Base-by-base conservation (phyloP, 2,888 invertebrate genomes). In the Girardia tigrina region DNA sequence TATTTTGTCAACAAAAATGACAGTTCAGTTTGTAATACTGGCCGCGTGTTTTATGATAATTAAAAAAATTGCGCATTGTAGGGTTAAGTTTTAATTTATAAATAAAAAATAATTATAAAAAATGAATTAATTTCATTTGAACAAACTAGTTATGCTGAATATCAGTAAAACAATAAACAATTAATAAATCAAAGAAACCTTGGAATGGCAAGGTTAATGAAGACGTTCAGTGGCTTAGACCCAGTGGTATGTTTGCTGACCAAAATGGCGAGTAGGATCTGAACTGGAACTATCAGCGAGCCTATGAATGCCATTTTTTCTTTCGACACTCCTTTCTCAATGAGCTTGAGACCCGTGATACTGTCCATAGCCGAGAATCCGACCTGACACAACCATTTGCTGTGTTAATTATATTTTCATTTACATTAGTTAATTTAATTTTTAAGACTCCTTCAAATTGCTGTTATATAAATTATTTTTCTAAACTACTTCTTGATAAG, bases 281-380 rank as follows among this genome's bases (percentile, higher is more conserved):
- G 95, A 70, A 98, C 86, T 14, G 98, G 95, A 72, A 94, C 90
- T 82, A 98, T 86, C 16, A 95, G 94, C 42, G 98, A 89, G 0
- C 92, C 92, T 81, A 99, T 87, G 75, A 97, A 85, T 0, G 95
- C 97, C 76, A 98, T 85, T 80, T 91, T 90, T 83, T 97, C 97
- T 81, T 93, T 92, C 0, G 94, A 93, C 72, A 99, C 91, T 16
- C 98, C 98, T 28, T 90, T 90, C 84, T 95, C 97, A 0, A 97
- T 91, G 72, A 99, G 86, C 85, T 98, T 98, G 77, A 98, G 86
- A 0, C 91, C 90, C 26, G 95, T 92, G 0, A 97, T 91, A 26
- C 92, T 90, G 86, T 98, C 98, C 77, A 92, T 90, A 0, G 95
- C 94, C 42, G 94, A 90, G 86, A 97, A 98, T 1, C 93, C 92